phyloP scores from a whole-genome alignment of 2,797 vertebrate species.

The Rallus crepitans region DNA sequence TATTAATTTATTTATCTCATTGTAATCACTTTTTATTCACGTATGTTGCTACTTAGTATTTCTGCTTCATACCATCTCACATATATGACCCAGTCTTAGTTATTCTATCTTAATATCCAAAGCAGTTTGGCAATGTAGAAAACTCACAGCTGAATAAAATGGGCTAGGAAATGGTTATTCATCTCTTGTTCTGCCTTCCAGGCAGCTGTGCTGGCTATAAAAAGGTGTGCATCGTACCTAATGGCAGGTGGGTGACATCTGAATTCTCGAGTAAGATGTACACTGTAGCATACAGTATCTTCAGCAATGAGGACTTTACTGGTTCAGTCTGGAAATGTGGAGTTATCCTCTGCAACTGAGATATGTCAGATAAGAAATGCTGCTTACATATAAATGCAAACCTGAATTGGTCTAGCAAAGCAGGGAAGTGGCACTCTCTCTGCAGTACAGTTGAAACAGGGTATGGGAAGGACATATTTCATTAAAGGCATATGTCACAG shows the following conservation, averaged over 20 bases:
- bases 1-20: constrained; percentile 54
- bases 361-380: neutral
- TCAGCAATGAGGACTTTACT: neutral
- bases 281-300: neutral
- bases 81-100: neutral
- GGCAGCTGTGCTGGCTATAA: neutral
- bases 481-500: neutral
- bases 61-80: neutral
- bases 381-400: neutral
- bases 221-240: constrained; percentile 33
- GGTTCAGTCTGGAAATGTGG: neutral
- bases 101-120: constrained; percentile 14
- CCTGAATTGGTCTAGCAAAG: neutral
- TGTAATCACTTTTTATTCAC: constrained; percentile 63
- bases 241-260: neutral
- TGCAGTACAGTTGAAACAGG: neutral
- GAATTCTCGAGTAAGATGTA: neutral
- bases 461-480: neutral
- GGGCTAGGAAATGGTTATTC: constrained; percentile 21
- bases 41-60: constrained; percentile 18
- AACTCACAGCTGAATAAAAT: constrained; percentile 10
- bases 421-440: neutral
- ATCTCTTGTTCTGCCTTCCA: constrained; percentile 44
- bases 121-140: neutral
- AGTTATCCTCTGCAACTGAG: neutral